Evolutionary conservation across 2,797 vertebrate species (phyloP).

Genomic region (Peromyscus attwateri): DNA sequence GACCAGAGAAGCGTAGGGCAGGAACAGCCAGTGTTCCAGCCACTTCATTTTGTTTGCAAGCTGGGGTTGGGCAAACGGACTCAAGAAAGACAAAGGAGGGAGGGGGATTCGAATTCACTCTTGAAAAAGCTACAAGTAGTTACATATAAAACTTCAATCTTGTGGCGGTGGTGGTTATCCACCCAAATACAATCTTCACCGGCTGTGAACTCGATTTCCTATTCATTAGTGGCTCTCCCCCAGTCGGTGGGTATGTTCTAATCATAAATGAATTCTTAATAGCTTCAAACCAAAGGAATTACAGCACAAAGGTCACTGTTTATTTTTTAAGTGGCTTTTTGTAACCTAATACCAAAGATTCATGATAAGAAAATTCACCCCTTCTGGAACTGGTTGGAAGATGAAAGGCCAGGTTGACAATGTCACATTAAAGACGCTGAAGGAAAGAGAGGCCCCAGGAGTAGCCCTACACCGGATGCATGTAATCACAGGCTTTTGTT

Average conservation of each 20-base stretch:
- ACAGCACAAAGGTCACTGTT: slow-evolving; percentile 77
- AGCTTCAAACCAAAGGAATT: slow-evolving; percentile 70
- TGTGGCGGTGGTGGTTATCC: slow-evolving; percentile 59
- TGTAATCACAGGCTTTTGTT: slow-evolving; percentile 40
- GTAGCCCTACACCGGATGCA: neutral
- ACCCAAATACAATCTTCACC: slow-evolving; percentile 78
- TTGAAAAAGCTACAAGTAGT: slow-evolving; percentile 60
- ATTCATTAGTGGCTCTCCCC: slow-evolving; percentile 74
- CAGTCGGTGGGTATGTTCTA: slow-evolving; percentile 28
- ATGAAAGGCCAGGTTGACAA: slow-evolving; percentile 64
- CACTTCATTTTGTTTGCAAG: neutral
- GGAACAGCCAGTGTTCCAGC: neutral
- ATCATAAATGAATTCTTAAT: slow-evolving; percentile 79
- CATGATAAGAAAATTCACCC: slow-evolving; percentile 59
- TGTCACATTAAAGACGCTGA: slow-evolving; percentile 51
- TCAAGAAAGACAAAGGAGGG: neutral
- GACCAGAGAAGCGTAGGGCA: neutral
- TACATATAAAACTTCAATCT: slow-evolving; percentile 21
- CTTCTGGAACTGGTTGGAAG: slow-evolving; percentile 54
- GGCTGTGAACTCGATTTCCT: slow-evolving; percentile 65
- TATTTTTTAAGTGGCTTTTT: slow-evolving; percentile 70
- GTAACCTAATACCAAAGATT: slow-evolving; percentile 66
- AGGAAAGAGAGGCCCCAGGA: slow-evolving; percentile 6
- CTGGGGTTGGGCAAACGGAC: neutral
- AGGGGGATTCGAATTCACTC: slow-evolving; percentile 54